These are phyloP conservation scores for Ranitomeya imitator DNA, from an alignment of 2,113 vertebrate species.

Conservation along the genomic window DNA sequence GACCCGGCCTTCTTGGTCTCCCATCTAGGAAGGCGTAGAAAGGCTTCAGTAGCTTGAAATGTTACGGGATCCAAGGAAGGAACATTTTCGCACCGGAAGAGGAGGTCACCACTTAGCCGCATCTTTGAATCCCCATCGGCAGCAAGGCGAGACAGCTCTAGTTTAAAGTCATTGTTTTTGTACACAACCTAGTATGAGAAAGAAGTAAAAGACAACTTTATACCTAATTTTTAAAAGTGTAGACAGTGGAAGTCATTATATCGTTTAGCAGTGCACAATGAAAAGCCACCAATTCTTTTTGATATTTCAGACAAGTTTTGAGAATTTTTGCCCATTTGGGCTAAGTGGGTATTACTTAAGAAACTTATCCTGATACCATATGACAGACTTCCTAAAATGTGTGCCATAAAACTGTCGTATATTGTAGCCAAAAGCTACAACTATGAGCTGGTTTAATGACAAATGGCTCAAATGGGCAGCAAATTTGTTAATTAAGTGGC, in stretches of 20 bases:
- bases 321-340: too few relatives aligned
- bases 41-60: slow-evolving; percentile 82
- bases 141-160: slow-evolving; percentile 89
- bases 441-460: too few relatives aligned
- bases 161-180: slow-evolving; percentile 94
- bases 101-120: slow-evolving; percentile 86
- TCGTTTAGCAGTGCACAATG: too few relatives aligned
- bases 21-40: slow-evolving; percentile 83
- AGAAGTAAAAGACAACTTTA: background rate
- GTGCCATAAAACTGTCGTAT: too few relatives aligned
- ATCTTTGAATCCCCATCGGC: slow-evolving; percentile 86
- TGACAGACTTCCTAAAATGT: too few relatives aligned
- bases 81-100: slow-evolving; percentile 88
- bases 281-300: too few relatives aligned
- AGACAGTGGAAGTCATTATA: background rate
- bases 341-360: too few relatives aligned
- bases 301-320: too few relatives aligned
- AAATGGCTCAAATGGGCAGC: too few relatives aligned
- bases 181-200: slow-evolving; percentile 82
- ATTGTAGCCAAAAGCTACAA: too few relatives aligned
- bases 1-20: slow-evolving; percentile 85
- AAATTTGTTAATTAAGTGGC: too few relatives aligned
- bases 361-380: too few relatives aligned
- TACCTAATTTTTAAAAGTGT: background rate
- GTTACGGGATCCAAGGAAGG: slow-evolving; percentile 88